Base-by-base conservation (phyloP, 1,140 invertebrate species). In the Sesamia nonagrioides region DNA sequence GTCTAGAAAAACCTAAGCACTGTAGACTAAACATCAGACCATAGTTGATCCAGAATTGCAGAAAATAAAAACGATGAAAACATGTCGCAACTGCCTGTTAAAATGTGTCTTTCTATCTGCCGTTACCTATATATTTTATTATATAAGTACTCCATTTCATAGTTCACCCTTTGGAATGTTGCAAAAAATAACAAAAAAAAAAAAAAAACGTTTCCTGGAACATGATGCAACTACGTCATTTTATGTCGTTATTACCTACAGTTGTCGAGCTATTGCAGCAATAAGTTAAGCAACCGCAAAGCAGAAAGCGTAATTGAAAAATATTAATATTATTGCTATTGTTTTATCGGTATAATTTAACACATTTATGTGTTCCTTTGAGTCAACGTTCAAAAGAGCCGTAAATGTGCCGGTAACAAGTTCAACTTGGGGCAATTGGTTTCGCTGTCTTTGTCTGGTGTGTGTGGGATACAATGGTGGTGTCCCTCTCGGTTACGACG, bases 191-290 rank as follows among this genome's bases (percentile, higher is more conserved):
- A n/a, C n/a, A n/a, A n/a, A n/a, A n/a, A n/a, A n/a, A n/a, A n/a
- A n/a, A n/a, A n/a, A n/a, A n/a, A n/a, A 35, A 35, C 27, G 58
- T 27, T 6, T 0, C 60, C 35, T 7, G 13, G 27, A 78, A 75
- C 48, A 78, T 82, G 80, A 82, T 76, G 80, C 77, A 82, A 82
- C 48, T 42, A 42, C 40, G 61, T 56, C 18, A 27, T 56, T 45
- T 18, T 33, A 61, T 81, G n/a, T 68, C 80, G 52, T 81, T 66
- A 77, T n/a, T n/a, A n/a, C n/a, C n/a, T 52, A 15, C 11, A 27
- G 27, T 37, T 58, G 27, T 73, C 11, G 33, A 40, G 42, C 17
- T 1, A n/a, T n/a, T n/a, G n/a, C n/a, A n/a, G n/a, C n/a, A n/a
- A n/a, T n/a, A n/a, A n/a, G 60, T 18, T 37, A 61, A 61, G 5